phyloP scores from a whole-genome alignment of 2,797 vertebrate genomes.

The Eulemur rubriventer region DNA sequence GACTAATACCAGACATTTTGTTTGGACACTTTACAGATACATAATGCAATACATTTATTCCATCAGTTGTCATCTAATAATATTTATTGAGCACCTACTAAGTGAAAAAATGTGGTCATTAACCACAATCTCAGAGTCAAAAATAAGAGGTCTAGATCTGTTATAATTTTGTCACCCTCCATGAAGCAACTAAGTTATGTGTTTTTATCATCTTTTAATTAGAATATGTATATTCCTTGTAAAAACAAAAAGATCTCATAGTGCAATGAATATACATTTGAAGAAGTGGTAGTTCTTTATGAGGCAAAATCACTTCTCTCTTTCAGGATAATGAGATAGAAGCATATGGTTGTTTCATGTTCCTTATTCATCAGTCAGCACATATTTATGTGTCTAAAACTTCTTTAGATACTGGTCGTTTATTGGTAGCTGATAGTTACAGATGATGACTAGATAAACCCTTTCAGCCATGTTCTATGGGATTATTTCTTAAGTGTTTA shows the following conservation, averaged over 20 bases:
- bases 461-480: background rate
- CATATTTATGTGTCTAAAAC: background rate
- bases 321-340: background rate
- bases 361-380: background rate
- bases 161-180: background rate
- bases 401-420: background rate
- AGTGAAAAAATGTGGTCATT: background rate
- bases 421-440: background rate
- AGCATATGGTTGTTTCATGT: background rate
- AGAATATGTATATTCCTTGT: background rate
- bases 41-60: background rate
- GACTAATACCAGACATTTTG: background rate
- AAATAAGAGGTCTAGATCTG: constrained; percentile 11
- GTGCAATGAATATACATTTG: background rate
- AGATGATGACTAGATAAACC: background rate
- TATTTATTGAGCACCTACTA: background rate
- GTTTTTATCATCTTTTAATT: background rate
- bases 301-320: background rate
- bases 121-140: background rate
- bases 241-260: background rate
- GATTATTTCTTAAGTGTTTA: constrained; percentile 1
- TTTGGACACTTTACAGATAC: background rate
- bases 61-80: background rate
- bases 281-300: background rate
- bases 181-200: background rate